Evolutionary conservation across 1,140 invertebrate genomes (phyloP), one percentile per base, ranked within the genome.

Genomic region (Ceratoteleas bidentatus): DNA sequence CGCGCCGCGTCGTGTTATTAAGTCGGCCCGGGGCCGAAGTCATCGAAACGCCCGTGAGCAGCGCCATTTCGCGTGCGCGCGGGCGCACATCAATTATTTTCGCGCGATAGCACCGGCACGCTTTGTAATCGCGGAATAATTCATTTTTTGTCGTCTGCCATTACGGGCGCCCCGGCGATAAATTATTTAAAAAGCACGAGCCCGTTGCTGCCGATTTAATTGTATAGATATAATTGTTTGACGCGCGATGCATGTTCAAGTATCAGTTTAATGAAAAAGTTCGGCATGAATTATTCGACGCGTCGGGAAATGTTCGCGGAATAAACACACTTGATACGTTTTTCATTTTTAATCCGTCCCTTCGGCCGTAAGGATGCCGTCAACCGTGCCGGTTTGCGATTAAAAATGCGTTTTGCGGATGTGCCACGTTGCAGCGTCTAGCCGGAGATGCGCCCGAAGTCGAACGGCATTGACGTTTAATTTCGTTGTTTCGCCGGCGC

Each of bases 201-300:
- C 24, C 24, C 66, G 75, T 75, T 75, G 70, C 75, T 81, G 65
- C 36, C 78, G 54, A 70, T 75, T 81, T 70, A 75, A 81, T 81
- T 81, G 75, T 50, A 81, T 72, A 75, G 64, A 81, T 75, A 76
- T 81, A 81, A 81, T 76, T 69, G 79, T 81, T 76, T 76, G 72
- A 81, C 66, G 79, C 72, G 61, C 53, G 13, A 56, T 76, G 79
- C 79, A 81, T 81, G 75, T 76, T 62, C 53, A 81, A 81, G 60
- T 81, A 66, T 76, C 61, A 76, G 56, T 76, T 75, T 75, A 75
- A 75, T 81, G 70, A 81, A 81, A 81, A 75, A 70, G 45, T 65
- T 70, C 34, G 47, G 66, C 72, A 81, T 76, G 65, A 81, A 81
- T 81, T 81, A 81, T 81, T 81, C 64, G 64, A 53, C 43, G 64